These are phyloP conservation scores for Epinotia nisella DNA, from an alignment of 2,888 invertebrate genomes.

Conservation along the genomic window DNA sequence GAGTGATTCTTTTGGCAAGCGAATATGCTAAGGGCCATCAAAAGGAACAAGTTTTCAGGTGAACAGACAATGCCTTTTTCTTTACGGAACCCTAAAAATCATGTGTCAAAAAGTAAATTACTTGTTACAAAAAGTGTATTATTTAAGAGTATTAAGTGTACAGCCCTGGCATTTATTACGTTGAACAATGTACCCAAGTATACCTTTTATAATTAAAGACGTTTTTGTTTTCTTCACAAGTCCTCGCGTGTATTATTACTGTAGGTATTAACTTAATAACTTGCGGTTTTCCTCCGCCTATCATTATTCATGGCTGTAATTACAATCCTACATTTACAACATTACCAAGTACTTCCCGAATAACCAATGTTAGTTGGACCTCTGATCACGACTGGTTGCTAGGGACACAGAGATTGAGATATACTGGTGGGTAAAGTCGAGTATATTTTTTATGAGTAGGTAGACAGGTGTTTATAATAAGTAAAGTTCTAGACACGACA, in stretches of 20 bases:
- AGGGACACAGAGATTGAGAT: not conserved
- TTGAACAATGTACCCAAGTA: no score
- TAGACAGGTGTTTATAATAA: conserved; percentile 15
- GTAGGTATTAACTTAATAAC: conserved; percentile 5
- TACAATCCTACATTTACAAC: not conserved
- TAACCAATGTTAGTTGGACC: not conserved
- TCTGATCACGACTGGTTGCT: not conserved
- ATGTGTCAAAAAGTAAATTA: no score
- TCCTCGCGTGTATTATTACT: conserved; percentile 7
- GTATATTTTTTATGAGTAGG: not conserved
- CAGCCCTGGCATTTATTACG: no score
- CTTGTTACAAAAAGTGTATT: no score
- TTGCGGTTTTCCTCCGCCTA: conserved; percentile 24
- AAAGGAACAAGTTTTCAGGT: no score
- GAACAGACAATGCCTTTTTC: no score
- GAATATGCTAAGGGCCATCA: no score
- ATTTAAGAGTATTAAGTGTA: no score
- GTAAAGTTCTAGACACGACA: not conserved
- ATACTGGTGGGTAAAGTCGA: not conserved
- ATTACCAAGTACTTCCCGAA: not conserved
- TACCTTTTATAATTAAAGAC: not conserved
- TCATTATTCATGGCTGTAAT: conserved; percentile 5
- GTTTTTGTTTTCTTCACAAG: not conserved
- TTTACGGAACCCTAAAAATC: no score
- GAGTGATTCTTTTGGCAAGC: no score